Conservation (phyloP, 2,113 vertebrate genomes). For the Etheostoma spectabile region DNA sequence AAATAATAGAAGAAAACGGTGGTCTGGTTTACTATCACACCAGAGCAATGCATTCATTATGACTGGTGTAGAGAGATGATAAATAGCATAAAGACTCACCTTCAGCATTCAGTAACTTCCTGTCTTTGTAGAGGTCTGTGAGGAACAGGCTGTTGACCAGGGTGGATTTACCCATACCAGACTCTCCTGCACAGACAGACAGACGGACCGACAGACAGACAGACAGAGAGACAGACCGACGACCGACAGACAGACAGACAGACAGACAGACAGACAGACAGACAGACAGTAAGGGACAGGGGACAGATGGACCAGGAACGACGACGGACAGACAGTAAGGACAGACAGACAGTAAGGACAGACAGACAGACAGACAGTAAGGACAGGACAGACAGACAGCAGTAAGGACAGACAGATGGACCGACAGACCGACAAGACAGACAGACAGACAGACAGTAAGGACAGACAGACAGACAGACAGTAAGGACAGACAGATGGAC, state of each 20-base stretch:
- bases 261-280: neutral
- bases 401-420: slow-evolving; percentile 5
- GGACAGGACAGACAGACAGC: slow-evolving; percentile 2
- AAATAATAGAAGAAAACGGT: neutral
- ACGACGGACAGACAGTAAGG: slow-evolving; percentile 26
- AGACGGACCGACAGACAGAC: neutral
- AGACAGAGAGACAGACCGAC: neutral
- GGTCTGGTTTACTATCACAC: neutral
- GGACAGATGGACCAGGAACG: slow-evolving; percentile 17
- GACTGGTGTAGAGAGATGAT: slow-evolving; percentile 1
- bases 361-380: slow-evolving; percentile 13
- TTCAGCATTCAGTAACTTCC: slow-evolving; percentile 96
- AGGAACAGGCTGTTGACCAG: slow-evolving; percentile 98
- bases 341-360: slow-evolving; percentile 1
- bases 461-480: slow-evolving; percentile 27
- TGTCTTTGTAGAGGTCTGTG: slow-evolving; percentile 98
- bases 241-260: slow-evolving; percentile 30
- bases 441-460: neutral
- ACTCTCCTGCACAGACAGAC: slow-evolving; percentile 88
- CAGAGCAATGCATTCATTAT: neutral
- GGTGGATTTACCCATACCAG: slow-evolving; percentile 97
- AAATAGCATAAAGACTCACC: slow-evolving; percentile 82
- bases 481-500: neutral
- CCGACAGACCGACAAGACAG: slow-evolving; percentile 3
- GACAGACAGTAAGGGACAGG: neutral